phyloP scores from a whole-genome alignment of 2,113 vertebrate species.

The Holacanthus passer region DNA sequence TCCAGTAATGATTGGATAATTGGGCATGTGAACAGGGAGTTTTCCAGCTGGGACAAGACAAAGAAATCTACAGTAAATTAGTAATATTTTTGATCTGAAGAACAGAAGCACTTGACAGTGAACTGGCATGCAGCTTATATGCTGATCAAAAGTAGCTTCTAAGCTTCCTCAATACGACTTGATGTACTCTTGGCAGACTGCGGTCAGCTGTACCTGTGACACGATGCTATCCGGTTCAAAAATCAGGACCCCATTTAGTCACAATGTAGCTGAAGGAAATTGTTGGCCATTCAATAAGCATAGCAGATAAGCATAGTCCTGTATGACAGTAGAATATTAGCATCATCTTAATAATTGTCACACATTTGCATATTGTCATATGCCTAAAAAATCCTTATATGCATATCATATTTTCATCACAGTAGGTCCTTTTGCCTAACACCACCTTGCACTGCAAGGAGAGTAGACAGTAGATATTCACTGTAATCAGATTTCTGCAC shows the following conservation, averaged over 20 bases:
- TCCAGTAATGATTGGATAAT: conserved; percentile 20
- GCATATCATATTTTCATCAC: conserved; percentile 11
- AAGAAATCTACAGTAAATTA: neutral
- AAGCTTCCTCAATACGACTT: neutral
- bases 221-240: conserved; percentile 24
- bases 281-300: conserved; percentile 15
- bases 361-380: conserved; percentile 3
- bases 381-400: neutral
- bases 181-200: neutral
- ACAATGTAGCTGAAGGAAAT: conserved; percentile 19
- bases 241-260: conserved; percentile 20
- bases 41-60: conserved; percentile 20
- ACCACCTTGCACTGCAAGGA: neutral
- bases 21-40: conserved; percentile 12
- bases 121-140: neutral
- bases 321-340: neutral
- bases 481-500: neutral
- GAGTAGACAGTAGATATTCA: neutral
- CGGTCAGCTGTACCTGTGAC: neutral
- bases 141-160: conserved; percentile 5
- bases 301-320: neutral
- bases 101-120: conserved; percentile 2
- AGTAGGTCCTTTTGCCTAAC: neutral
- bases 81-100: neutral
- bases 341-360: neutral